Evolutionary conservation across 2,113 vertebrate species (phyloP), one percentile per base, ranked within the genome.

Genomic region (Thalassarche chlororhynchos): DNA sequence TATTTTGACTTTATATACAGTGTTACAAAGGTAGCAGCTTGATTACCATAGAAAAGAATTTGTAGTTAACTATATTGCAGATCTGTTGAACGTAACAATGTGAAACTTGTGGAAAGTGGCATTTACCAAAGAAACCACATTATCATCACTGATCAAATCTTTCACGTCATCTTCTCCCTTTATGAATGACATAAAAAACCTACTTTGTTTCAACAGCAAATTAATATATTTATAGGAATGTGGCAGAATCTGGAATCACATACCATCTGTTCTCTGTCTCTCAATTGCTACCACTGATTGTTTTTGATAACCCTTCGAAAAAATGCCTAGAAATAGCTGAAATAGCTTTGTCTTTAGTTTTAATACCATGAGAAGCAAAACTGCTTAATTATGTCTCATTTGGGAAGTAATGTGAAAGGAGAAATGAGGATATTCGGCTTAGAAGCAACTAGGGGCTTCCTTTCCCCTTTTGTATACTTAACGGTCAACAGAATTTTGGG

Each of bases 171-270:
- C 82, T 55, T 95, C 46, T 96, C 18, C 80, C 91, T 95, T 92
- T 93, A 94, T 97, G 86, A 96, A 96, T 92, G 79, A 70, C 78
- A 87, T 78, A 34, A 95, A 88, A 88, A 58, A 5, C 31, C 44
- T 47, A 83, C 70, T 92, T 89, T 72, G 49, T 92, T 91, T 95
- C 92, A 82, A 78, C 38, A 84, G 75, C 94, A 94, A 95, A 95
- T 97, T 96, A 93, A 93, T 92, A 61, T 69, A 69, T 96, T 96
- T 95, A 87, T 89, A 86, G 80, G 88, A 96, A 91, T 28, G 92
- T 93, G 74, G 54, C 90, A 95, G 95, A 91, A 96, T 90, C 84
- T 95, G 90, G 94, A 92, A 90, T 95, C 93, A 78, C 68, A 94
- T 47, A 69, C 94, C 94, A 96, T 96, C 94, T 97, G 94, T 94